phyloP scores from a whole-genome alignment of 2,113 vertebrate genomes.

The Oryzias melastigma region DNA sequence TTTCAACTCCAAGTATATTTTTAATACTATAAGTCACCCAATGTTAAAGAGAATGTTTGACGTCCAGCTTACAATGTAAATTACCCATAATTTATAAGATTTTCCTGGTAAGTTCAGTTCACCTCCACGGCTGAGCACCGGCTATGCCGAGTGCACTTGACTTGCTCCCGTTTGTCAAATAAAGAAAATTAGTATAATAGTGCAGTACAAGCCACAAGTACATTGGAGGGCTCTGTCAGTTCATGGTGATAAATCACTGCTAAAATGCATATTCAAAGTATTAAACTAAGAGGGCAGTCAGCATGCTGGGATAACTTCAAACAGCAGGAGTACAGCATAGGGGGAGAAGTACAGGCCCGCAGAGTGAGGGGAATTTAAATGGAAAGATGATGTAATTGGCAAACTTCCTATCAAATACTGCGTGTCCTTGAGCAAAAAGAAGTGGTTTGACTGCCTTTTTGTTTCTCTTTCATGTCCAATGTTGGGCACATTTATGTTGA shows the following conservation, averaged over 20 bases:
- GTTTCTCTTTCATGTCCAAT: not conserved
- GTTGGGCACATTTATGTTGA: too few species aligned
- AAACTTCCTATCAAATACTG: slow-evolving; percentile 34
- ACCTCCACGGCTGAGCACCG: not conserved
- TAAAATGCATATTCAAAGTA: slow-evolving; percentile 57
- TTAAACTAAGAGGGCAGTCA: slow-evolving; percentile 55
- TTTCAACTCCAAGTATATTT: too few species aligned
- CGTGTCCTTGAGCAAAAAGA: slow-evolving; percentile 45
- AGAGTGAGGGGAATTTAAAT: slow-evolving; percentile 53
- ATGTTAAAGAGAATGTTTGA: too few species aligned
- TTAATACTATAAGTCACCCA: too few species aligned
- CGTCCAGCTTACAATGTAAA: too few species aligned
- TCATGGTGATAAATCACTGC: slow-evolving; percentile 50
- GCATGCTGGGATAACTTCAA: slow-evolving; percentile 58
- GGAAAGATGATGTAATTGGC: slow-evolving; percentile 26
- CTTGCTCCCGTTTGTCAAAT: slow-evolving; percentile 20
- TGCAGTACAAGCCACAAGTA: slow-evolving; percentile 1
- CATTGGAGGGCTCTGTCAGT: slow-evolving; percentile 19
- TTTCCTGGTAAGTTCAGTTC: not conserved
- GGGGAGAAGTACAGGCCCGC: slow-evolving; percentile 13
- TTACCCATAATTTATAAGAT: not conserved
- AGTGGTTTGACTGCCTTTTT: slow-evolving; percentile 36
- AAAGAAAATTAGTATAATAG: slow-evolving; percentile 1
- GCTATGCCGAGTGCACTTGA: slow-evolving; percentile 1
- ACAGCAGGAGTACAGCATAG: slow-evolving; percentile 32